phyloP scores from a whole-genome alignment of 2,888 invertebrate species.

The Eristalinus aeneus region DNA sequence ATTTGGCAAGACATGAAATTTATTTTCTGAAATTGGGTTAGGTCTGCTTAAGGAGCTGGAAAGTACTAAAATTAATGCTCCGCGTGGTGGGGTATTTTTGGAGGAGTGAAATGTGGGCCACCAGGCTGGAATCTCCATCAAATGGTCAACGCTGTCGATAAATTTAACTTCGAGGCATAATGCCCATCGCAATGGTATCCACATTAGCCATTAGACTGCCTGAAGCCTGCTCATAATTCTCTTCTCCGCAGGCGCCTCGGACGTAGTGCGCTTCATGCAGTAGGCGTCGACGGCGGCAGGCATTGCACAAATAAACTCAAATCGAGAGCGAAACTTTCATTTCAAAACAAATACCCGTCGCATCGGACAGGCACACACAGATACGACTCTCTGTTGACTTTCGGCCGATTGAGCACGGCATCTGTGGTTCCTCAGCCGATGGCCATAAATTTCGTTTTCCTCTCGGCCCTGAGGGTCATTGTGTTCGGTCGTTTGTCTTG shows the following conservation, averaged over 20 bases:
- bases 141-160: too few species aligned
- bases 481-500: not conserved
- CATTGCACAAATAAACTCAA: not conserved
- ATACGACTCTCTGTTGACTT: not conserved
- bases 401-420: not conserved
- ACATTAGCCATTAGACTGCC: too few species aligned
- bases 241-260: not conserved
- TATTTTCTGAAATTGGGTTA: conserved; percentile 3
- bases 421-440: not conserved
- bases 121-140: too few species aligned
- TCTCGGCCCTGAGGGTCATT: not conserved
- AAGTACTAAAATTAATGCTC: not conserved
- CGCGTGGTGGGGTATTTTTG: not conserved
- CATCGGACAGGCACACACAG: too few species aligned
- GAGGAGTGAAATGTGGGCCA: not conserved
- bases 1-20: not conserved
- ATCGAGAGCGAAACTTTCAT: conserved; percentile 15
- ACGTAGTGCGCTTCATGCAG: not conserved
- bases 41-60: not conserved
- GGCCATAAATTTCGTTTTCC: conserved; percentile 12
- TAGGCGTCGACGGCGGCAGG: not conserved
- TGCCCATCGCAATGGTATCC: not conserved
- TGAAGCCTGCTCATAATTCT: not conserved
- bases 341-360: conserved; percentile 3
- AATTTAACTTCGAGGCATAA: too few species aligned